Evolutionary conservation across 2,888 invertebrate species (phyloP), one percentile per base, ranked within the genome.

Genomic region (Catonia carolina): DNA sequence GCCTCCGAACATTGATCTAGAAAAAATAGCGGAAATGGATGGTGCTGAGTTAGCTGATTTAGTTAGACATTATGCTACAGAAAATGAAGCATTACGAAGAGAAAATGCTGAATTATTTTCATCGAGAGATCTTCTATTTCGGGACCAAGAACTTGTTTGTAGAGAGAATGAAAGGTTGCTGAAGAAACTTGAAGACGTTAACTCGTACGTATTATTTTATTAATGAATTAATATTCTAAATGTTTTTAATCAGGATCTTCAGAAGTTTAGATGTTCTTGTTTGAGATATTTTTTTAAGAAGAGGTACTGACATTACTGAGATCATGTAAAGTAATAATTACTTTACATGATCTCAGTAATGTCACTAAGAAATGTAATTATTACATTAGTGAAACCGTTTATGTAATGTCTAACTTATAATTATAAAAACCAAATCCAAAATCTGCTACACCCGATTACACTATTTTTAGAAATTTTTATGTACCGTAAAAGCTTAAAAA

Each of bases 101-200:
- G 94, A 96, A 74, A 95, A 94, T 73, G 79, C 85, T 1, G 93
- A 95, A 64, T 75, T 95, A 53, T 92, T 85, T 73, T 79, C 79
- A 33, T 81, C 87, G 0, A 75, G 89, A 48, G 92, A 94, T 69
- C 80, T 86, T 62, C 78, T 93, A 60, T 78, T 91, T 62, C 74
- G 92, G 10, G 95, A 96, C 71, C 94, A 94, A 70, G 94, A 95
- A 71, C 72, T 90, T 35, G 84, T 95, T 23, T 91, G 90, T 68
- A 76, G 89, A 55, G 95, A 96, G 73, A 96, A 96, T 68, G 95
- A 96, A 70, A 76, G 89, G 53, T 76, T 96, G 59, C 73, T 90
- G 53, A 89, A 86, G 72, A 91, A 92, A 73, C 74, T 95, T 53
- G 93, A 94, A 71, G 89, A 90, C 73, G 87, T 89, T 57, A 89